Percentiles rank a stretch among this genome's conserved stretches.
Evolutionary conservation across 2,113 vertebrate species (phyloP).

Genomic region (Actenoides lindsayi): DNA sequence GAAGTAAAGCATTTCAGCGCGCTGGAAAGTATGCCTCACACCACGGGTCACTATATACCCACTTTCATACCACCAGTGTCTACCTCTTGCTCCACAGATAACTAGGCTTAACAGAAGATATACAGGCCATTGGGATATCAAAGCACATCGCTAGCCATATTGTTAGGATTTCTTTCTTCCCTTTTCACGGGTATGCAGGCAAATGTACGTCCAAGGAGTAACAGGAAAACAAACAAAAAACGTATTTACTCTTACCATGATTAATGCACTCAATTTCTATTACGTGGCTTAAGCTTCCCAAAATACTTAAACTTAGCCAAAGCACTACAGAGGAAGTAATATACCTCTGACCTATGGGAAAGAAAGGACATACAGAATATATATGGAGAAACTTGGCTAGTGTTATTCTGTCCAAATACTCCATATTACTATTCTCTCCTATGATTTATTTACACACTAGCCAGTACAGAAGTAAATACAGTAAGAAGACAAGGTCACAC

Average conservation of each 20-base stretch:
- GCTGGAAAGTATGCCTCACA: background rate
- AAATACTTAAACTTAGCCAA: background rate
- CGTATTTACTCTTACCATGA: background rate
- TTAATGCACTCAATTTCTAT: background rate
- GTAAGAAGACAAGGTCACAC: background rate
- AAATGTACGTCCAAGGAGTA: background rate
- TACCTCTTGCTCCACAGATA: background rate
- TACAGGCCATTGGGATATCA: fast-evolving
- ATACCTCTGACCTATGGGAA: background rate
- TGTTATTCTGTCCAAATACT: background rate
- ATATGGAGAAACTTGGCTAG: background rate
- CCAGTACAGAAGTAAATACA: background rate
- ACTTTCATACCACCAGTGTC: background rate
- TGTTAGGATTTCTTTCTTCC: background rate
- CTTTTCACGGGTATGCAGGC: background rate
- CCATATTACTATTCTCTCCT: background rate
- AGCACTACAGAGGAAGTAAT: background rate
- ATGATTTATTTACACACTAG: background rate
- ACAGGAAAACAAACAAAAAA: background rate
- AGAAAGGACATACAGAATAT: background rate
- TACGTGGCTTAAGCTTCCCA: background rate
- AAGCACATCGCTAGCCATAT: background rate
- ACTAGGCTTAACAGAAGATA: background rate
- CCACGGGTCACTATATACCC: background rate
- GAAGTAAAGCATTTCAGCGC: background rate